phyloP scores from a whole-genome alignment of 2,888 invertebrate species.

The Lamproptera curius region DNA sequence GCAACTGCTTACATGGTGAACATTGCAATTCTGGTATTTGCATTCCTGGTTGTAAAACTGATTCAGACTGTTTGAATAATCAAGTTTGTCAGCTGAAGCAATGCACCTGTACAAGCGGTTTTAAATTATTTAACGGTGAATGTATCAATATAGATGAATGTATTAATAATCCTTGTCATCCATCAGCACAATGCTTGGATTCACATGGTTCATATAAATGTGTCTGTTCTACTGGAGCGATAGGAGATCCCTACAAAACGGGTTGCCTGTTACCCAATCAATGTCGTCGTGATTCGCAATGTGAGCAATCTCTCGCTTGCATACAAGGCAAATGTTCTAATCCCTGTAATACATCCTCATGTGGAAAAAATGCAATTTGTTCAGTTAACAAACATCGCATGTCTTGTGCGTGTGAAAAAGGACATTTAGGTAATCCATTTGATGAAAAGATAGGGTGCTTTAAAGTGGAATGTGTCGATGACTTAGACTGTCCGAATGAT shows the following conservation, averaged over 20 bases:
- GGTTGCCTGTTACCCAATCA: constrained; percentile 89
- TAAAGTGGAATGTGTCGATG: constrained; percentile 90
- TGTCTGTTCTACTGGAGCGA: constrained; percentile 86
- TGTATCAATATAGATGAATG: constrained; percentile 93
- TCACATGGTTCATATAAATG: constrained; percentile 89
- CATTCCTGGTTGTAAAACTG: constrained; percentile 88
- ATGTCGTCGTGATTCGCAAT: constrained; percentile 86
- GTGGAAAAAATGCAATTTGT: constrained; percentile 89
- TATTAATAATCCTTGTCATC: constrained; percentile 86
- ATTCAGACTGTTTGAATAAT: constrained; percentile 87
- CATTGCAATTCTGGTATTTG: constrained; percentile 91
- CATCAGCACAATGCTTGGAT: constrained; percentile 88
- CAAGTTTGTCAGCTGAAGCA: constrained; percentile 86
- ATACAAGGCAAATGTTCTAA: constrained; percentile 87
- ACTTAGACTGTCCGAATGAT: constrained; percentile 85
- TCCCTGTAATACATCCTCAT: constrained; percentile 85
- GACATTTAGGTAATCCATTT: constrained; percentile 89
- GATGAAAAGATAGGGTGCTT: constrained; percentile 89
- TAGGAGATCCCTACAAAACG: constrained; percentile 82
- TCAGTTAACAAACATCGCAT: constrained; percentile 84
- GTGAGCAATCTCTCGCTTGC: constrained; percentile 86
- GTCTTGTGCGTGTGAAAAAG: constrained; percentile 87
- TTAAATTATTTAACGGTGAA: constrained; percentile 83
- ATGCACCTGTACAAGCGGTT: constrained; percentile 89
- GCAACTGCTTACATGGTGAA: constrained; percentile 93